A percentile compares a stretch with the other conserved stretches of the same genome.
phyloP scores from a whole-genome alignment of 2,888 invertebrate genomes.

The Platycheirus rosarum region DNA sequence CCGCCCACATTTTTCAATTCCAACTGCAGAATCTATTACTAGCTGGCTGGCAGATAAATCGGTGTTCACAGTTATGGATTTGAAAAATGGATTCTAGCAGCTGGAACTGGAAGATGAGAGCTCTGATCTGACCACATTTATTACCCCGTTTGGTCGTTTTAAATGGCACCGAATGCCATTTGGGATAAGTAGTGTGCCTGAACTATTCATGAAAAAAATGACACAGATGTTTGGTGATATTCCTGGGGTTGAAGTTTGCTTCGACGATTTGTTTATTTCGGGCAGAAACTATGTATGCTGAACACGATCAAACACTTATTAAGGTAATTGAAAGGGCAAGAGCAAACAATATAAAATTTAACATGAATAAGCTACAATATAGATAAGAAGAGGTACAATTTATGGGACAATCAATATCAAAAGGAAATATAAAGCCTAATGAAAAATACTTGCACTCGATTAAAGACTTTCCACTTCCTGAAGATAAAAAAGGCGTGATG shows the following conservation, averaged over 20 bases:
- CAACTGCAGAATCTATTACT: too few relatives aligned
- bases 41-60: too few relatives aligned
- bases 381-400: slow-evolving; percentile 2
- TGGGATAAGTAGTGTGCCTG: slow-evolving; percentile 56
- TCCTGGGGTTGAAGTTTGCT: slow-evolving; percentile 21
- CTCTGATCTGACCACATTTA: slow-evolving; percentile 43
- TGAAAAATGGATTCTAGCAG: slow-evolving; percentile 63
- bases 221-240: slow-evolving; percentile 51
- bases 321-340: slow-evolving; percentile 45
- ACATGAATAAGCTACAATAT: slow-evolving; percentile 75
- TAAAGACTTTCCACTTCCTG: too few relatives aligned
- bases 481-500: slow-evolving; percentile 17
- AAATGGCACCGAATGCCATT: slow-evolving; percentile 58
- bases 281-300: not conserved
- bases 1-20: slow-evolving; percentile 70
- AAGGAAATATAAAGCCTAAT: not conserved
- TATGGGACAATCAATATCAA: not conserved
- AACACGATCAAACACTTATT: not conserved
- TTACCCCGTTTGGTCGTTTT: slow-evolving; percentile 64
- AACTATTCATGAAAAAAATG: slow-evolving; percentile 61
- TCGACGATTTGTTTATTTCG: not conserved
- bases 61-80: slow-evolving; percentile 27
- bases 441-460: not conserved
- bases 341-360: slow-evolving; percentile 68
- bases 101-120: slow-evolving; percentile 51